A percentile compares a stretch with the other conserved stretches of the same genome.
phyloP scores from a whole-genome alignment of 2,888 invertebrate genomes.

The Drosophila pullipes region DNA sequence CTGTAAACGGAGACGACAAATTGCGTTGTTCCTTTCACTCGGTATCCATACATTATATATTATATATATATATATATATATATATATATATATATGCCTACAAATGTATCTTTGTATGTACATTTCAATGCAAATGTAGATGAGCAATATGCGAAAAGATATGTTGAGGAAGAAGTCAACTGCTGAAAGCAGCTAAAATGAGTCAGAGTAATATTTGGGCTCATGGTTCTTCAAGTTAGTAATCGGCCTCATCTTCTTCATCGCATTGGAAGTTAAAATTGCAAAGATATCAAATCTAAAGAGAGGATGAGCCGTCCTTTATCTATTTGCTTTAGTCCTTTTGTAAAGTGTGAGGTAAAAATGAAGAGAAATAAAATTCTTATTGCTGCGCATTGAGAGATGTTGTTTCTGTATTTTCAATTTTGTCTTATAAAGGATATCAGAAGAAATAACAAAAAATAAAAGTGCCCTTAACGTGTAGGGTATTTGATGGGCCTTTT shows the following conservation, averaged over 20 bases:
- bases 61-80: neutral
- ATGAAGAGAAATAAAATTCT: neutral
- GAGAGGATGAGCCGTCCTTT: neutral
- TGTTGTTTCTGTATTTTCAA: neutral
- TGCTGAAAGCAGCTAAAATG: neutral
- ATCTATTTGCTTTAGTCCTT: neutral
- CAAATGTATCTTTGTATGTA: neutral
- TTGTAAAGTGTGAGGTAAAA: neutral
- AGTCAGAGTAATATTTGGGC: neutral
- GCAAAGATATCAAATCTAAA: neutral
- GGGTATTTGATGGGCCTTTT: conserved; percentile 33
- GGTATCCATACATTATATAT: neutral
- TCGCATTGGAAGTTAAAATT: neutral
- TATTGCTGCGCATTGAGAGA: neutral
- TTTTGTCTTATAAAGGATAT: neutral
- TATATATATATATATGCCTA: neutral
- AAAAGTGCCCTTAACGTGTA: neutral
- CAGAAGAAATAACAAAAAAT: neutral
- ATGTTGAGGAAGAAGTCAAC: neutral
- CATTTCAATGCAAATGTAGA: neutral
- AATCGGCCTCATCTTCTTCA: neutral
- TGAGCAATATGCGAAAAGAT: too few species aligned
- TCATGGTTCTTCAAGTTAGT: neutral
- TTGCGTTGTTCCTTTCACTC: neutral
- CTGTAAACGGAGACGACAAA: neutral